A percentile compares a stretch with the other conserved stretches of the same genome.
These are phyloP conservation scores for Sialia sialis DNA, from an alignment of 2,113 vertebrate species.

Conservation along the genomic window DNA sequence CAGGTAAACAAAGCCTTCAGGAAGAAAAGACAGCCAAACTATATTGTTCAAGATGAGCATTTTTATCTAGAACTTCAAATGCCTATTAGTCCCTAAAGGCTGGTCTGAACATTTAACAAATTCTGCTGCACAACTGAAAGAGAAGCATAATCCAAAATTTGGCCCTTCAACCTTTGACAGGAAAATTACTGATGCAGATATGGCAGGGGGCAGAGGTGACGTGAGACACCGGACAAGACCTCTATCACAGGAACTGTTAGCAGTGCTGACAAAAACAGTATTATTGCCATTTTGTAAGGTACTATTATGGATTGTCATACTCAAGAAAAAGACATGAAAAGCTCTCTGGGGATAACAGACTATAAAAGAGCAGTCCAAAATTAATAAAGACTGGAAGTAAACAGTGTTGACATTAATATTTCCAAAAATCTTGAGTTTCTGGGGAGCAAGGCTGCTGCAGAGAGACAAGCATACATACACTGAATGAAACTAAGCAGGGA, in stretches of 20 bases:
- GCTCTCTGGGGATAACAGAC: not conserved
- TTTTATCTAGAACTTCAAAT: not conserved
- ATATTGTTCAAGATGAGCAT: not conserved
- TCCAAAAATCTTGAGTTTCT: not conserved
- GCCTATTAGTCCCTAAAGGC: not conserved
- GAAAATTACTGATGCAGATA: not conserved
- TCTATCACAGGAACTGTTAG: not conserved
- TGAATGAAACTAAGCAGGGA: not conserved
- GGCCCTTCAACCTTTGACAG: not conserved
- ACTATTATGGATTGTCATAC: not conserved
- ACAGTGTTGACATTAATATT: not conserved
- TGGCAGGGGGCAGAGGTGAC: not conserved
- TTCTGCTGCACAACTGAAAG: not conserved
- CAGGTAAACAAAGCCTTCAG: not conserved
- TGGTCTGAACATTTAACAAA: not conserved
- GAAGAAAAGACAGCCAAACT: not conserved
- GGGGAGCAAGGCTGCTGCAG: not conserved
- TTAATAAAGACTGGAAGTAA: not conserved
- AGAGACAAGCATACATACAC: not conserved
- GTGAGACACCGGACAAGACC: accelerated
- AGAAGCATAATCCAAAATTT: not conserved
- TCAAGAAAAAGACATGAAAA: not conserved
- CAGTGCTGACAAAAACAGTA: not conserved
- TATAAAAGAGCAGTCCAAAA: not conserved
- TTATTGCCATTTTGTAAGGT: not conserved